Conservation (phyloP, 2,888 invertebrate species). For the Gibbula magus region DNA sequence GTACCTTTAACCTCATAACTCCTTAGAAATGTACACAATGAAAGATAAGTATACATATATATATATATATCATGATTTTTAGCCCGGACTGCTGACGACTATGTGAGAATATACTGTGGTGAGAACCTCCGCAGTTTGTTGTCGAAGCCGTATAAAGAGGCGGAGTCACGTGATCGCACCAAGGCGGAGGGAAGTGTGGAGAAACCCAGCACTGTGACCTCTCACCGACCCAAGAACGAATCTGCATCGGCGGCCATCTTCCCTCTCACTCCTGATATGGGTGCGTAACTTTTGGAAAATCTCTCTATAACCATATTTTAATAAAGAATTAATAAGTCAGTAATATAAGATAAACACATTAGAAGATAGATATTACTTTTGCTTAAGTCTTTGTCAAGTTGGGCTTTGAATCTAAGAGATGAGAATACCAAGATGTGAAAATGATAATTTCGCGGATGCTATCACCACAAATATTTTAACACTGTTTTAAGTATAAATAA, state of each 20-base stretch:
- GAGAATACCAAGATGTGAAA: too few relatives aligned
- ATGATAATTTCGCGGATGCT: too few relatives aligned
- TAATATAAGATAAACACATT: background rate
- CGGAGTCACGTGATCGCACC: constrained; percentile 35
- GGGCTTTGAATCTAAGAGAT: too few relatives aligned
- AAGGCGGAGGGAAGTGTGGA: constrained; percentile 34
- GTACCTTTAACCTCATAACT: too few relatives aligned
- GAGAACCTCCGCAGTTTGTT: constrained; percentile 54
- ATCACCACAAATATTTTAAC: too few relatives aligned
- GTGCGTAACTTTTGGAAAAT: constrained; percentile 34
- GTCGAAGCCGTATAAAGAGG: constrained; percentile 40
- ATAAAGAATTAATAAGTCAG: background rate
- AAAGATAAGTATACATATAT: background rate
- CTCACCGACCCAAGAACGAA: constrained; percentile 24
- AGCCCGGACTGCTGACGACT: constrained; percentile 59
- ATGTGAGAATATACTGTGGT: constrained; percentile 58
- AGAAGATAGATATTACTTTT: background rate
- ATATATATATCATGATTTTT: constrained; percentile 5
- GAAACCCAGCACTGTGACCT: constrained; percentile 35
- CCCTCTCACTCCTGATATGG: constrained; percentile 49
- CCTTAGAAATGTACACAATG: background rate
- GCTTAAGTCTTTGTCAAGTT: too few relatives aligned
- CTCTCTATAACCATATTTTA: background rate
- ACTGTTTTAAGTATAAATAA: too few relatives aligned
- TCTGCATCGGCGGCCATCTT: constrained; percentile 15